Evolutionary conservation across 2,888 invertebrate species (phyloP).

Genomic region (Oligia latruncula): DNA sequence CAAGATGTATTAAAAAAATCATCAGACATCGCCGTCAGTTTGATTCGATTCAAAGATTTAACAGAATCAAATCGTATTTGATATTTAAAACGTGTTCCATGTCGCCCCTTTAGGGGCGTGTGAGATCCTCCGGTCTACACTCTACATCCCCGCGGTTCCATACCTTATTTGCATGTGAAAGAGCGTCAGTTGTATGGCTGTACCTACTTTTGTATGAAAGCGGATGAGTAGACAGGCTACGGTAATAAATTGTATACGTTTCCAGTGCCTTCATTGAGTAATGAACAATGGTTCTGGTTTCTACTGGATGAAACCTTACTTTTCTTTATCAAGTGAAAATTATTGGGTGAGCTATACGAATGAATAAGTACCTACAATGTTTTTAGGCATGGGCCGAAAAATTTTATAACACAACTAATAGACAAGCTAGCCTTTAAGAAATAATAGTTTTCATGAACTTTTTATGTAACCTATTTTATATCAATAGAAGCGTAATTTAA

Average conservation of each 20-base stretch:
- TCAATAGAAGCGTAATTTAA: too few relatives aligned
- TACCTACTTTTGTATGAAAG: constrained; percentile 71
- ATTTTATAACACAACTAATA: too few relatives aligned
- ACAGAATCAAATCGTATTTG: constrained; percentile 83
- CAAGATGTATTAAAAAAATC: not conserved
- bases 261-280: constrained; percentile 56
- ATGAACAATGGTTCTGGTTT: constrained; percentile 49
- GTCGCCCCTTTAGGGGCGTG: constrained; percentile 72
- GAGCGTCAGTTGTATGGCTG: constrained; percentile 74
- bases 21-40: not conserved
- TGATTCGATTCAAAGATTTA: constrained; percentile 63
- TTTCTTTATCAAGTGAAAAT: constrained; percentile 14
- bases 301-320: constrained; percentile 6
- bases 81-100: constrained; percentile 84
- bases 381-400: not conserved
- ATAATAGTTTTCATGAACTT: too few relatives aligned
- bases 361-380: not conserved
- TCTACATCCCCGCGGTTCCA: constrained; percentile 65
- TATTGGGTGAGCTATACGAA: constrained; percentile 3
- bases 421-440: too few relatives aligned
- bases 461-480: too few relatives aligned
- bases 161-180: constrained; percentile 83
- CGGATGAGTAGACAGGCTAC: constrained; percentile 70
- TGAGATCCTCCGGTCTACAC: constrained; percentile 38
- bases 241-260: constrained; percentile 73